These are phyloP conservation scores for Adelges cooleyi DNA, from an alignment of 1,140 invertebrate genomes.

Conservation along the genomic window DNA sequence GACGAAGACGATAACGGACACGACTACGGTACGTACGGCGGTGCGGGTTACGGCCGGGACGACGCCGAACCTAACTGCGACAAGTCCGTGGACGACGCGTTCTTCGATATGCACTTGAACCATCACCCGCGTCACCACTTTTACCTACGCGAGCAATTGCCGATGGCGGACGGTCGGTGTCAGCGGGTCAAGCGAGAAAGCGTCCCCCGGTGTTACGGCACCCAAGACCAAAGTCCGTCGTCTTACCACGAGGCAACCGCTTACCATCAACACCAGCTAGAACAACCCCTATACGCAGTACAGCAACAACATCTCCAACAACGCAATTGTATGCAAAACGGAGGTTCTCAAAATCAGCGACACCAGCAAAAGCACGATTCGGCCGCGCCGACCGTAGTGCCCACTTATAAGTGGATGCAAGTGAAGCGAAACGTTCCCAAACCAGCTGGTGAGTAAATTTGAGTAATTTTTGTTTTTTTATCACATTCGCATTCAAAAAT, in stretches of 20 bases:
- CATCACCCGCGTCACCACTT: conserved; percentile 38
- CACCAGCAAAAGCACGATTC: conserved; percentile 37
- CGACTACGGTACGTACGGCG: too few relatives aligned
- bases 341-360: conserved; percentile 24
- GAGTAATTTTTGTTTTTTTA: too few relatives aligned
- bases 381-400: conserved; percentile 42
- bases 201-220: not conserved
- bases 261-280: not conserved
- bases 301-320: conserved; percentile 32
- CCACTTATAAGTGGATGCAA: conserved; percentile 96
- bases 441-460: conserved; percentile 57
- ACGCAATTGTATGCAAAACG: conserved; percentile 32
- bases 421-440: conserved; percentile 90
- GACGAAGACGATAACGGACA: not conserved
- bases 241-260: conserved; percentile 3
- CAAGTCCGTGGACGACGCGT: conserved; percentile 25
- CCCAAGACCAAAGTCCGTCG: conserved; percentile 3
- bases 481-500: too few relatives aligned
- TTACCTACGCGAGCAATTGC: conserved; percentile 31
- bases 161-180: not conserved
- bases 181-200: not conserved
- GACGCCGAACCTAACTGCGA: not conserved
- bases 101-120: conserved; percentile 34
- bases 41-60: not conserved
- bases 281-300: too few relatives aligned